Evolutionary conservation across 2,113 vertebrate species (phyloP).

Genomic region (Myiagra hebetior): DNA sequence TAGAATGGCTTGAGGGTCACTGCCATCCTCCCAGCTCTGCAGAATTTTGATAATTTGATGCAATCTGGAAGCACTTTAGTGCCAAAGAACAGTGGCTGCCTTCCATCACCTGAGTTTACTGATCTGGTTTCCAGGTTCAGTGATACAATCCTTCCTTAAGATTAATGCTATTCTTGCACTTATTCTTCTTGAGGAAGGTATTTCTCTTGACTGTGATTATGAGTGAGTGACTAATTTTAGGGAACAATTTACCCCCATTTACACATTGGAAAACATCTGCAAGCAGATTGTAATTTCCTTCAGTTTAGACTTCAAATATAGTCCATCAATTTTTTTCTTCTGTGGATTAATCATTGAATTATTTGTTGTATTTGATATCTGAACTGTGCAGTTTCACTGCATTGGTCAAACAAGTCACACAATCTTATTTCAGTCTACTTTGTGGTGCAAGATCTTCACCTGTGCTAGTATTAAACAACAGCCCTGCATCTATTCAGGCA

Average conservation of each 20-base stretch:
- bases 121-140: neutral
- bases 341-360: neutral
- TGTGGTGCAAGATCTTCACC: neutral
- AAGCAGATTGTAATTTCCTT: neutral
- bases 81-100: slow-evolving; percentile 10
- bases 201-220: neutral
- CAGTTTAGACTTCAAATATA: neutral
- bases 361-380: neutral
- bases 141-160: neutral
- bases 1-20: slow-evolving; percentile 14
- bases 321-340: neutral
- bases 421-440: neutral
- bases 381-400: neutral
- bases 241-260: neutral
- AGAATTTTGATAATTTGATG: slow-evolving; percentile 15
- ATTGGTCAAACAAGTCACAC: neutral
- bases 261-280: neutral
- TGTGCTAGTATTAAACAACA: neutral
- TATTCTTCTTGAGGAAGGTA: neutral
- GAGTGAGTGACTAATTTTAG: neutral
- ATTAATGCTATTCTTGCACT: neutral
- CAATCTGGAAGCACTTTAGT: slow-evolving; percentile 38
- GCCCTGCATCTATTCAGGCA: neutral
- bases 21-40: neutral
- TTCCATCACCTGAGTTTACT: neutral